phyloP scores from a whole-genome alignment of 2,888 invertebrate genomes.

The Parthenolecanium corni region DNA sequence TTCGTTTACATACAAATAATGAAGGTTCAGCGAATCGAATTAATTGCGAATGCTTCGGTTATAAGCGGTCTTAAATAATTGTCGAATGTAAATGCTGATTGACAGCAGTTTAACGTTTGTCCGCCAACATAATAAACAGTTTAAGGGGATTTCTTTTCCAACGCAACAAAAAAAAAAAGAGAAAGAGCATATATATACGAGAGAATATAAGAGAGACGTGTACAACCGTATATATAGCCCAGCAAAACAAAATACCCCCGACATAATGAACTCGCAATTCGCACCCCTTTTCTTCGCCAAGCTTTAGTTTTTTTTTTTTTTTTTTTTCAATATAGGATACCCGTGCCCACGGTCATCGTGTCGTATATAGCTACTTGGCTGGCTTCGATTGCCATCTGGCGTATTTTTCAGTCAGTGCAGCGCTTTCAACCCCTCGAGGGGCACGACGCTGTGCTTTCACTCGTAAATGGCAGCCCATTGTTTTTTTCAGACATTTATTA shows the following conservation, averaged over 20 bases:
- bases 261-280: conserved; percentile 23
- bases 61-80: conserved; percentile 28
- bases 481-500: conserved; percentile 22
- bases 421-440: conserved; percentile 15
- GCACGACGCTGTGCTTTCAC: conserved; percentile 9
- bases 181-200: background rate
- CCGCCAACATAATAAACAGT: conserved; percentile 28
- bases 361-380: background rate
- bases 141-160: conserved; percentile 27
- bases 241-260: background rate
- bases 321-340: background rate
- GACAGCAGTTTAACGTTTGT: conserved; percentile 29
- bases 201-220: background rate
- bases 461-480: background rate
- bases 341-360: background rate
- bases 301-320: background rate
- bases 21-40: conserved; percentile 24
- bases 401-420: background rate
- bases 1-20: conserved; percentile 27
- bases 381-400: conserved; percentile 20
- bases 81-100: conserved; percentile 28
- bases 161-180: background rate
- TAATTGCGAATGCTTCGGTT: conserved; percentile 27
- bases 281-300: conserved; percentile 16
- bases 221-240: background rate